Evolutionary conservation across 2,113 vertebrate genomes (phyloP), one percentile per base, ranked within the genome.

Genomic region (Etheostoma cragini): DNA sequence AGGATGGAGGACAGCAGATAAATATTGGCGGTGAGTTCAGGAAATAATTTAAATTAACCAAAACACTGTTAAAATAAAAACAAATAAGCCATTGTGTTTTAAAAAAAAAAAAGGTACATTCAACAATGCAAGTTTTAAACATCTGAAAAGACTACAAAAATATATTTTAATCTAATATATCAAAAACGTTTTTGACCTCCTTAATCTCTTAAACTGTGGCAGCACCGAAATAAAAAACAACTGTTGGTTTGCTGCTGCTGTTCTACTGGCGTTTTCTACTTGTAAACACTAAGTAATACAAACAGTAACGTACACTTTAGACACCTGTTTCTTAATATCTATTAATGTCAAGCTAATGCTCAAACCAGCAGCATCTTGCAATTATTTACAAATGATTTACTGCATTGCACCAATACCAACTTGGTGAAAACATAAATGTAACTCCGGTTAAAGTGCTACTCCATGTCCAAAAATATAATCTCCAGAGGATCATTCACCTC

Each of bases 1-100:
- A 92, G 88, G 45, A 75, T 24, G 21, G 26, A 30, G 69, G 46
- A 80, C 72, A 88, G 67, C 62, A 61, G 46, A 72, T 35, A 52
- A 70, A 58, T 16, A 54, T 65, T 0, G 58, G 64, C 61, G 19
- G 38, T 26, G 42, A 80, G 30, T 49, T 77, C 17, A 72, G 35
- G 52, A 67, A 78, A 71, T 50, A 57, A 81, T 73, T 68, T 45
- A 79, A 12, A 21, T 73, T 46, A 76, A 72, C 14, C 2, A 49
- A 74, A 66, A 76, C 5, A 56, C 4, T 13, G 64, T 73, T 0
- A 72, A 81, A 87, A 83, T n/a, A 76, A 69, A 66, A 26, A 72
- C 3, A 75, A 84, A 77, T n/a, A 30, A 33, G 56, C 13, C 1
- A 3, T 16, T 57, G 56, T 10, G 16, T 35, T 60, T 33, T 69